These are phyloP conservation scores for Eurystomus glaucurus DNA, from an alignment of 2,797 vertebrate species.

Conservation along the genomic window DNA sequence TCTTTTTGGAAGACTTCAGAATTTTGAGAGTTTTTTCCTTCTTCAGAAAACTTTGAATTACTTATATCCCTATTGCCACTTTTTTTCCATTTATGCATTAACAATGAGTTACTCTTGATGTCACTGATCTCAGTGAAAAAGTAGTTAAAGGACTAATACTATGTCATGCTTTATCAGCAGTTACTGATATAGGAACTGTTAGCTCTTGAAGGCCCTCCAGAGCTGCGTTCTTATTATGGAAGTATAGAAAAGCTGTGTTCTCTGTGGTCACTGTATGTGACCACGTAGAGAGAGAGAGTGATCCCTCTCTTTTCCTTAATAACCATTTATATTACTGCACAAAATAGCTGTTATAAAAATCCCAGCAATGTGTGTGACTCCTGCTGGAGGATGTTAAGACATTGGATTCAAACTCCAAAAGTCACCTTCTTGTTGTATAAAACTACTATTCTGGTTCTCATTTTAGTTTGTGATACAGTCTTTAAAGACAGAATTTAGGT, in stretches of 20 bases:
- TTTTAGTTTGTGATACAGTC: not conserved
- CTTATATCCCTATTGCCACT: not conserved
- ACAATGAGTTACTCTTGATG: not conserved
- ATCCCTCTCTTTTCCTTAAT: not conserved
- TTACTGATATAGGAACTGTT: not conserved
- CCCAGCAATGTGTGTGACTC: not conserved
- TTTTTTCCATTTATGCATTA: not conserved
- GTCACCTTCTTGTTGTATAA: not conserved
- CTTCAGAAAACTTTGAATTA: not conserved
- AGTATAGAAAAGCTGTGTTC: not conserved
- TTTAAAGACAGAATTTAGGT: not conserved
- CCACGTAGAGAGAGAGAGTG: too few species aligned
- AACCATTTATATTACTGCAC: constrained; percentile 38
- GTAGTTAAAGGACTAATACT: not conserved
- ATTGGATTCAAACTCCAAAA: not conserved
- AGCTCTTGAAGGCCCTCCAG: not conserved
- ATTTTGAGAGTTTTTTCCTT: not conserved
- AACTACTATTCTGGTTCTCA: constrained; percentile 42
- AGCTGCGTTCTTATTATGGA: not conserved
- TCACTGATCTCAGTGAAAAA: not conserved
- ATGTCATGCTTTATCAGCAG: not conserved
- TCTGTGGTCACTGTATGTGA: not conserved
- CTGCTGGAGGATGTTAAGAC: not conserved
- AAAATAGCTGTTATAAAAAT: constrained; percentile 38
- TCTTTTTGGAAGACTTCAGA: not conserved